A percentile compares a stretch with the other conserved stretches of the same genome.
These are phyloP conservation scores for Tachycineta bicolor DNA, from an alignment of 2,113 vertebrate genomes.

Conservation along the genomic window DNA sequence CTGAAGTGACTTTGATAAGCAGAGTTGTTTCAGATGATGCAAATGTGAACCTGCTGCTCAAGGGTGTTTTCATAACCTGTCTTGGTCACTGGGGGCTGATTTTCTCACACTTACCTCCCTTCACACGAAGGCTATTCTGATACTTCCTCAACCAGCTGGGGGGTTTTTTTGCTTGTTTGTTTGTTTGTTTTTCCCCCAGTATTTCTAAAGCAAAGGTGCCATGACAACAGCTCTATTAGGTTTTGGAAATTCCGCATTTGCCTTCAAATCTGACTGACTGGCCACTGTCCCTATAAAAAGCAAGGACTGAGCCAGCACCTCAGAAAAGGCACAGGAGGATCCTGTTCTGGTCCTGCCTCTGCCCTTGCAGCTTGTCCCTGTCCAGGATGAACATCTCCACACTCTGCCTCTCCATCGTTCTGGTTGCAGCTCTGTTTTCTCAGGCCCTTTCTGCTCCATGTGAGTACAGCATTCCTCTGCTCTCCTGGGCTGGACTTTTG, in stretches of 20 bases:
- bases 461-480: background rate
- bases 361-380: background rate
- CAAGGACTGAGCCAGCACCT: background rate
- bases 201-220: background rate
- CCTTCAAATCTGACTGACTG: background rate
- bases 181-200: background rate
- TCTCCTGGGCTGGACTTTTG: background rate
- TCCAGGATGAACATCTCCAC: background rate
- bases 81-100: background rate
- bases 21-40: background rate
- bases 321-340: background rate
- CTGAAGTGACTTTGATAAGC: background rate
- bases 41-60: background rate
- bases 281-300: background rate
- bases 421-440: background rate
- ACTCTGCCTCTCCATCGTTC: background rate
- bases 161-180: background rate
- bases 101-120: background rate
- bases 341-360: background rate
- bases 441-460: background rate
- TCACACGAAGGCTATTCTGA: background rate
- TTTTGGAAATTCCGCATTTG: background rate
- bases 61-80: constrained; percentile 14
- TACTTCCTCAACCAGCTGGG: background rate
- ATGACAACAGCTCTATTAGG: background rate